Conservation (phyloP, 2,113 vertebrate species). For the Thamnaconus septentrionalis region DNA sequence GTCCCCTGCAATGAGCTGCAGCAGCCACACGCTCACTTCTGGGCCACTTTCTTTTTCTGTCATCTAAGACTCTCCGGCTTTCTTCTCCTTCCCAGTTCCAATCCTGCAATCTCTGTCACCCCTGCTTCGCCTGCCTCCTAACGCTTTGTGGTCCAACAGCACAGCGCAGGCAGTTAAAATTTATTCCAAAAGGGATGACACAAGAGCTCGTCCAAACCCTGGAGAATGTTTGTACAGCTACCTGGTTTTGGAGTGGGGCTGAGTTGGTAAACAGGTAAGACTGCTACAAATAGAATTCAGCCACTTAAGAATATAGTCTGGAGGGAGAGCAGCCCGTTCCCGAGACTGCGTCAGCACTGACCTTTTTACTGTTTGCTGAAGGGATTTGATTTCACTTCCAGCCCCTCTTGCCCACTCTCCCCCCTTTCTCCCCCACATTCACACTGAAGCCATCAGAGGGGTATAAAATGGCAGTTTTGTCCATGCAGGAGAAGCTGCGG, state of each 20-base stretch:
- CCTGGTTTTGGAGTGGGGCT: constrained; percentile 59
- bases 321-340: constrained; percentile 56
- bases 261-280: constrained; percentile 72
- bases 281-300: constrained; percentile 74
- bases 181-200: constrained; percentile 50
- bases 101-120: no score
- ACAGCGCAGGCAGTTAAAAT: constrained; percentile 60
- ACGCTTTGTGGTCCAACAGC: constrained; percentile 8
- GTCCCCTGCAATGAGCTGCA: no score
- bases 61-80: no score
- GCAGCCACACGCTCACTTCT: no score
- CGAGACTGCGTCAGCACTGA: constrained; percentile 77
- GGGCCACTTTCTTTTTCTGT: no score
- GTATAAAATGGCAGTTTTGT: constrained; percentile 73
- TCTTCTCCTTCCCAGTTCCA: no score
- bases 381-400: constrained; percentile 74
- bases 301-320: constrained; percentile 70
- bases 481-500: constrained; percentile 18
- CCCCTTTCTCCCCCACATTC: constrained; percentile 53
- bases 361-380: constrained; percentile 80
- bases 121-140: no score
- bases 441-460: constrained; percentile 61
- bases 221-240: constrained; percentile 67
- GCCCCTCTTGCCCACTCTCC: constrained; percentile 41
- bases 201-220: constrained; percentile 61